Evolutionary conservation across 2,113 vertebrate genomes (phyloP).

Genomic region (Tetraodon nigroviridis): DNA sequence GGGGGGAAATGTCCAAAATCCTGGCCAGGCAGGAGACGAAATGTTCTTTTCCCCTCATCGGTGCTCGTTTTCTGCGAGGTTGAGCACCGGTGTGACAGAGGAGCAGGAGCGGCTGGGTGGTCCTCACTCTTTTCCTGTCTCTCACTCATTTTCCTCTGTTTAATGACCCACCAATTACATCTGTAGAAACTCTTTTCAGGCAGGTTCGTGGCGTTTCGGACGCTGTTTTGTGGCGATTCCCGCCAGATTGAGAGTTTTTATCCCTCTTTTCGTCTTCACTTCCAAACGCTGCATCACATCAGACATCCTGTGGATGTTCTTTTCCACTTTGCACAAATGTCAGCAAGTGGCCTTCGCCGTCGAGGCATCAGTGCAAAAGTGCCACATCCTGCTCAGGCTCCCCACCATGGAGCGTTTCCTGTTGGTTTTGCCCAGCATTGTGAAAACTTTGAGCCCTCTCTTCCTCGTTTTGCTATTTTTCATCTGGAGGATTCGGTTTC

Average conservation of each 20-base stretch:
- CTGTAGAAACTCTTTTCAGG: neutral
- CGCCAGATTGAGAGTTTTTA: no score
- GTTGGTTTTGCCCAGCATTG: constrained; percentile 42
- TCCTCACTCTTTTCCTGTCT: neutral
- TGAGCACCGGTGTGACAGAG: constrained; percentile 7
- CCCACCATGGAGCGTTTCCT: constrained; percentile 59
- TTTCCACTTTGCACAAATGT: neutral
- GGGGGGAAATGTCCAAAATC: constrained; percentile 15
- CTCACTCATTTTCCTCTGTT: neutral
- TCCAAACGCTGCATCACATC: constrained; percentile 1
- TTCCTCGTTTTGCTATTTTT: constrained; percentile 60
- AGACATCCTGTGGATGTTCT: constrained; percentile 17
- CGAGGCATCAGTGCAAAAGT: constrained; percentile 29
- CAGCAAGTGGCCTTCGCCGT: neutral
- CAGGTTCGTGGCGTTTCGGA: no score
- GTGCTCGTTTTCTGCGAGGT: constrained; percentile 23
- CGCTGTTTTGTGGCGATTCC: no score
- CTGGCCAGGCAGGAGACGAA: constrained; percentile 1
- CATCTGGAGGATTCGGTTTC: constrained; percentile 54
- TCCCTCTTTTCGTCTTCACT: neutral
- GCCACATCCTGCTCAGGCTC: constrained; percentile 46
- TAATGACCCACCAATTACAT: neutral
- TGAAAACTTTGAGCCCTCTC: constrained; percentile 44
- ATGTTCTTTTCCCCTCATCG: constrained; percentile 13
- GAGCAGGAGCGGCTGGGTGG: constrained; percentile 8